Evolutionary conservation across 2,113 vertebrate genomes (phyloP), one percentile per base, ranked within the genome.

Genomic region (Chaetura pelagica): DNA sequence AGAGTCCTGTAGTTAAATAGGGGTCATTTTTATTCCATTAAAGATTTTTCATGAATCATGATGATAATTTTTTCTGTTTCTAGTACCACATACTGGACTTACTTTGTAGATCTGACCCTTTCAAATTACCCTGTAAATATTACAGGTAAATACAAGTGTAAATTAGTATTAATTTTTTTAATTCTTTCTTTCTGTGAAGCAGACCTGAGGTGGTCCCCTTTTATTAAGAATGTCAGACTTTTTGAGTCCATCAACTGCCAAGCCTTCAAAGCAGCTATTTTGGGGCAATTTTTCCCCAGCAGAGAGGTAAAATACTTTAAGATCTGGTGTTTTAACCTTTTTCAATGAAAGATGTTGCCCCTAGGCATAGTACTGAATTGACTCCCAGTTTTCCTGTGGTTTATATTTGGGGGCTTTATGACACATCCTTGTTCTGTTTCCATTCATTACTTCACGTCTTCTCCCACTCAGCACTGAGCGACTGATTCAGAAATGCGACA

Each of bases 11-110:
- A 64, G n/a, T 90, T 94, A 93, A 82, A 55, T 49, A 93, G 80
- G 73, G 44, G 38, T 79, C 90, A 72, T 46, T 96, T 94, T 84
- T 68, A 72, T 73, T 90, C 73, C 80, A 66, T 90, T 94, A 90
- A 96, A 94, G 84, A 40, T 59, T 94, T 94, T 90, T 81, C 69
- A 62, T 75, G 24, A 75, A 66, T 93, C 34, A 61, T 21, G 2
- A 66, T 69, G 54, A 67, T 78, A 77, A 80, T 61, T 95, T 94
- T 93, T 93, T 94, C 81, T 61, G 30, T 72, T 57, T 90, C 29
- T 71, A 84, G 34, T 88, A 71, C 63, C 57, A 74, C 24, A 46
- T 12, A 49, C 22, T 34, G 30, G 57, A 77, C 40, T 94, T 85
- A 55, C 8, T 80, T 55, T 71, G 42, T 86, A 84, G 68, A 48